A percentile compares a stretch with the other conserved stretches of the same genome.
phyloP scores from a whole-genome alignment of 2,113 vertebrate genomes.

The Delphinapterus leucas region DNA sequence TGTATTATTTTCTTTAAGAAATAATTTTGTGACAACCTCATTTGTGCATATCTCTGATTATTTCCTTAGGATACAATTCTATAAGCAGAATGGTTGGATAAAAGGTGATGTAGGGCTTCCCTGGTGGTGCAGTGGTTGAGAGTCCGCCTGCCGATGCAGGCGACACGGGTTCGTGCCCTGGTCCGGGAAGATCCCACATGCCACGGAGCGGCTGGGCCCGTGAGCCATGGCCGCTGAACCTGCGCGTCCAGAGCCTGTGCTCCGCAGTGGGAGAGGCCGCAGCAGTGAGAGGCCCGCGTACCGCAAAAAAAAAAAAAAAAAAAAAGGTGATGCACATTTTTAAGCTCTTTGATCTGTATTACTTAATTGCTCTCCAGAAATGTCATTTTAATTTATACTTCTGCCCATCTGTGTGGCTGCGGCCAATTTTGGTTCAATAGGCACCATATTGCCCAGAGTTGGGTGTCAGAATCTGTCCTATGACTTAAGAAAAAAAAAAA shows the following conservation, averaged over 20 bases:
- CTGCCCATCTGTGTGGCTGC: not conserved
- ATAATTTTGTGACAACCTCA: not conserved
- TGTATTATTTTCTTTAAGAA: not conserved
- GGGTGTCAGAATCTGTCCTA: not conserved
- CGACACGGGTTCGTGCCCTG: too few relatives aligned
- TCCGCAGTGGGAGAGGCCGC: too few relatives aligned
- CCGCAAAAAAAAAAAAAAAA: too few relatives aligned
- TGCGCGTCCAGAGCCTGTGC: too few relatives aligned
- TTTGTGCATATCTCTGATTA: not conserved
- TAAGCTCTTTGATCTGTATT: conserved; percentile 20
- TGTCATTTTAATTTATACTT: conserved; percentile 13
- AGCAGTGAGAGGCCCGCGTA: too few relatives aligned
- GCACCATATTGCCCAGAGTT: not conserved
- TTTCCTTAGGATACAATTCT: conserved; percentile 3
- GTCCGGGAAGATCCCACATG: too few relatives aligned
- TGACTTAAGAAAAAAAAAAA: not conserved
- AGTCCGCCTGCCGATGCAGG: too few relatives aligned
- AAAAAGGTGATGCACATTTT: not conserved
- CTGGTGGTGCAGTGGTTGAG: too few relatives aligned
- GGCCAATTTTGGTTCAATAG: conserved; percentile 1
- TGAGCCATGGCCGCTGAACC: too few relatives aligned
- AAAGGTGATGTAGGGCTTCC: not conserved
- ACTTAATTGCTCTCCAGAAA: not conserved
- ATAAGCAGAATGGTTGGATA: not conserved
- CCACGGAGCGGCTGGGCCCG: too few relatives aligned